These are phyloP conservation scores for Drosophila erecta DNA, from an alignment of 1,140 invertebrate species.

Conservation along the genomic window DNA sequence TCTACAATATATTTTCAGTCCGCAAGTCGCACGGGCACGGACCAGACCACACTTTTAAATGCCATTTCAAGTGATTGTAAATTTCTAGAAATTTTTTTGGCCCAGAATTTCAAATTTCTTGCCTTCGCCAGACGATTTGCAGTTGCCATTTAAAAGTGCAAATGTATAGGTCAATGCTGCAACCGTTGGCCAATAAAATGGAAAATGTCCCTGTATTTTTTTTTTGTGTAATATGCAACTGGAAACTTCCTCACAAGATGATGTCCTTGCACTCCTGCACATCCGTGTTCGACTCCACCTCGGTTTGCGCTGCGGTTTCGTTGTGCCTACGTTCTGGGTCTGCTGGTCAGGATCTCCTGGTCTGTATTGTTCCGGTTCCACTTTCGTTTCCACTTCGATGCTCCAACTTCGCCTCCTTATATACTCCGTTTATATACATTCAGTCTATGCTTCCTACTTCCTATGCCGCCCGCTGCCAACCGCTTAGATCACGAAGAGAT, in stretches of 20 bases:
- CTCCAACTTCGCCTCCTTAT: background rate
- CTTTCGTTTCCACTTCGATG: background rate
- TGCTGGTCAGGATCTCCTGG: background rate
- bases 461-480: background rate
- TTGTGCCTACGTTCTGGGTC: background rate
- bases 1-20: background rate
- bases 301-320: constrained; percentile 6
- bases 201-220: constrained; percentile 1
- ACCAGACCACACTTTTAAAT: background rate
- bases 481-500: constrained; percentile 80
- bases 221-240: no score
- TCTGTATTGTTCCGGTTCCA: background rate
- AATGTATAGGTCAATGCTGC: background rate
- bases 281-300: constrained; percentile 3
- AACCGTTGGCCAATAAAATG: background rate
- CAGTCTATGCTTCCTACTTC: constrained; percentile 38
- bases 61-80: background rate
- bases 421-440: constrained; percentile 25
- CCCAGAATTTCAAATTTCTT: background rate
- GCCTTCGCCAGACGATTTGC: background rate
- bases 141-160: background rate
- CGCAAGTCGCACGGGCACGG: background rate
- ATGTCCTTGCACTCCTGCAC: background rate
- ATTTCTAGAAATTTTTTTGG: background rate
- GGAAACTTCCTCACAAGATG: constrained; percentile 3